These are phyloP conservation scores for Garrulus glandarius DNA, from an alignment of 2,797 vertebrate species.

Conservation along the genomic window DNA sequence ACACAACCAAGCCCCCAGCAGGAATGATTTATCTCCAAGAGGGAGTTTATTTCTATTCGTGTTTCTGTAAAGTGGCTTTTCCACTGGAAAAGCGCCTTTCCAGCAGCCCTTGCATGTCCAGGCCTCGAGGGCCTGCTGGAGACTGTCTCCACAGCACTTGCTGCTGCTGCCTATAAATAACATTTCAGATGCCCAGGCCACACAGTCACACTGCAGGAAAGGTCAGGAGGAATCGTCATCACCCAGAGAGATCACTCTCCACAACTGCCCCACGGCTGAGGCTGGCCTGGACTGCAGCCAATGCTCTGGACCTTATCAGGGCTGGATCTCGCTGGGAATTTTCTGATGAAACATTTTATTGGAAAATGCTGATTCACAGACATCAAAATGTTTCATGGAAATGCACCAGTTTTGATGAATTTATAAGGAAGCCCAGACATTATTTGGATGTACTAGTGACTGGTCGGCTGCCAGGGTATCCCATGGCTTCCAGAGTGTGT, in stretches of 20 bases:
- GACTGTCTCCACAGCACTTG: conserved; percentile 11
- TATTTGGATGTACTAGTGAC: conserved; percentile 13
- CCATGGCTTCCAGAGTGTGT: conserved; percentile 11
- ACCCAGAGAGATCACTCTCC: background rate
- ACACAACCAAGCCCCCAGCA: background rate
- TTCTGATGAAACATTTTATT: conserved; percentile 38
- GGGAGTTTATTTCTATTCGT: background rate
- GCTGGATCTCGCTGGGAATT: conserved; percentile 20
- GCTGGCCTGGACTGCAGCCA: conserved; percentile 25
- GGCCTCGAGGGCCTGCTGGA: conserved; percentile 28
- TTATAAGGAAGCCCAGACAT: conserved; percentile 43
- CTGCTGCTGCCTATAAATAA: conserved; percentile 65
- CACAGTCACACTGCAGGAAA: conserved; percentile 49
- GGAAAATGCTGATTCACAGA: conserved; percentile 58
- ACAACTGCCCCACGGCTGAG: background rate
- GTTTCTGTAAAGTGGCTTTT: conserved; percentile 9
- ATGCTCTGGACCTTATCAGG: background rate
- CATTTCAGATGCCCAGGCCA: conserved; percentile 41
- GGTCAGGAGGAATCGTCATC: conserved; percentile 28
- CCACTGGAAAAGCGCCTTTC: background rate
- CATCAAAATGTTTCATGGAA: conserved; percentile 39
- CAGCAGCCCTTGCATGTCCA: background rate
- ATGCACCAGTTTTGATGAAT: conserved; percentile 27
- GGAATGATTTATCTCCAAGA: background rate
- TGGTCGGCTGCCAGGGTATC: conserved; percentile 28